Evolutionary conservation across 1,140 invertebrate genomes (phyloP), one percentile per base, ranked within the genome.

Genomic region (Zaprionus camerounensis): DNA sequence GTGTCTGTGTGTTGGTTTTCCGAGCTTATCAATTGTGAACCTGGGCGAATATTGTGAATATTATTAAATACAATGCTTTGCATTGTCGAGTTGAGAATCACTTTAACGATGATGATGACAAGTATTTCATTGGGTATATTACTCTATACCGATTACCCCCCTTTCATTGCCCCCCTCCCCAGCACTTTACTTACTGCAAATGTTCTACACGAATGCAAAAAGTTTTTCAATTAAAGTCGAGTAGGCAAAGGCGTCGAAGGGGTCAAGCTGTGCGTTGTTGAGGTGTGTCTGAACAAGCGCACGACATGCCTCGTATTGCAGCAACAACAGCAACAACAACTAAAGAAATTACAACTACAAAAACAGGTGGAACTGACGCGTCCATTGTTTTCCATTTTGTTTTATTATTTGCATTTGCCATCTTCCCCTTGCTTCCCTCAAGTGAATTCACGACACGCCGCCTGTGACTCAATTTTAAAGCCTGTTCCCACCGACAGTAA

Each of bases 181-280:
- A 34, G 1, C 15, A 6, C 6, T n/a, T 28, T 55, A 17, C 13
- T 34, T 15, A 22, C 31, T 56, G 22, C 41, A 46, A 46, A n/a
- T 26, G 22, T 34, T 68, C 41, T 69, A 36, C 57, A 69, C 31
- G 71, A 36, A 38, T 58, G 67, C 72, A 65, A 71, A 71, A 76
- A 76, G 61, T 76, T 71, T 76, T 76, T 76, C 68, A 76, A 76
- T 76, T 76, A 76, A 76, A 76, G 34, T 61, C 46, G 44, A 71
- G n/a, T 58, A 7, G 34, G 62, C 15, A 12, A 7, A 36, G 11
- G 9, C 11, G 65, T 17, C 5, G 65, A 55, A 15, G 31, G 12
- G 22, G 15, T 36, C 5, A 26, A 12, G 53, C 15, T 15, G 20
- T 34, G 28, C 38, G 26, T 46, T 46, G 71, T 65, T 36, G 63